Percentiles rank a stretch among this genome's conserved stretches.
These are phyloP conservation scores for Euplexia lucipara DNA, from an alignment of 2,888 invertebrate species.

Conservation along the genomic window DNA sequence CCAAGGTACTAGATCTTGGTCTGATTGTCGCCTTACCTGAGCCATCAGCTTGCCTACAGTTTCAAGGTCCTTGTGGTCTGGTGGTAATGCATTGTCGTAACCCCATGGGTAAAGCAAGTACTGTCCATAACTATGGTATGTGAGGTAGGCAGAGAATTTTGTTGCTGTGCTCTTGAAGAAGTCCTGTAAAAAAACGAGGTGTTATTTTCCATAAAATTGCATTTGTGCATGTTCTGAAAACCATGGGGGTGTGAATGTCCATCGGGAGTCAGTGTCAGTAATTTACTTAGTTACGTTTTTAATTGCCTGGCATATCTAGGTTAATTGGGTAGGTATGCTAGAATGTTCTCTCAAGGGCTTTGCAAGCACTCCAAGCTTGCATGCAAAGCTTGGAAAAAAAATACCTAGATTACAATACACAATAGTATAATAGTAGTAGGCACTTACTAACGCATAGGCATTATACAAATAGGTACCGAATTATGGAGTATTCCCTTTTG, in stretches of 20 bases:
- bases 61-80: conserved; percentile 93
- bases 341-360: conserved; percentile 14
- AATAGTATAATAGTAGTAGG: too few species aligned
- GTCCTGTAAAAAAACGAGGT: conserved; percentile 78
- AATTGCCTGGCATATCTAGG: conserved; percentile 12
- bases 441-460: too few species aligned
- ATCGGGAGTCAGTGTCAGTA: conserved; percentile 1
- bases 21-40: conserved; percentile 81
- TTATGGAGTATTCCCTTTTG: too few species aligned
- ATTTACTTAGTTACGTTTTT: conserved; percentile 8
- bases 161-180: conserved; percentile 87
- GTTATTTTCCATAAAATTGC: conserved; percentile 11
- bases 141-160: conserved; percentile 93
- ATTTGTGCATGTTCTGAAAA: conserved; percentile 3
- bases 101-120: conserved; percentile 97
- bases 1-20: too few species aligned
- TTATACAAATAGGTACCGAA: too few species aligned
- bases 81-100: conserved; percentile 93
- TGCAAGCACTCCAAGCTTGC: conserved; percentile 3
- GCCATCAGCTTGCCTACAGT: conserved; percentile 93
- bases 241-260: background rate
- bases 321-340: conserved; percentile 11
- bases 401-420: too few species aligned
- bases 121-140: conserved; percentile 97
- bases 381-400: background rate